Conservation (phyloP, 2,888 invertebrate species). For the Athetis lepigone region DNA sequence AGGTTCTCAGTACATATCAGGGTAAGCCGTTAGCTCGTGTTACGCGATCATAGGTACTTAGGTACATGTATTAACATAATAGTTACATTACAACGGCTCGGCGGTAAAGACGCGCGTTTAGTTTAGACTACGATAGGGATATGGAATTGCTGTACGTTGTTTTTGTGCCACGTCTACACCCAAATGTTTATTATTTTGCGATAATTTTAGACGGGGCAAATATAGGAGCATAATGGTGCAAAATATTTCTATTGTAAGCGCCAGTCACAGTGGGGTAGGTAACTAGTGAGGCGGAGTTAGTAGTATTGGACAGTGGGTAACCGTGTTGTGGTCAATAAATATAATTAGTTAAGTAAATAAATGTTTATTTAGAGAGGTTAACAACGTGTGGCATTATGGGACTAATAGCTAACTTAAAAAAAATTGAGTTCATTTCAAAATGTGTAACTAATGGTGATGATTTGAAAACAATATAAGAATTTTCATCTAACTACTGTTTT, state of each 20-base stretch:
- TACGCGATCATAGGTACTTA: conserved; percentile 53
- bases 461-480: too few relatives aligned
- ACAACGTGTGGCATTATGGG: too few relatives aligned
- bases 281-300: too few relatives aligned
- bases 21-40: conserved; percentile 51
- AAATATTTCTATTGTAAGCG: background rate
- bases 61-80: conserved; percentile 50
- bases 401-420: too few relatives aligned
- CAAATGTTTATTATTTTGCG: background rate
- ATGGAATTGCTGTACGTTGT: conserved; percentile 1
- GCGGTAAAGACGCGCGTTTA: conserved; percentile 3
- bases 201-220: background rate
- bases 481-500: too few relatives aligned
- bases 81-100: conserved; percentile 33
- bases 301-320: too few relatives aligned
- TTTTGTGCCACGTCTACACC: background rate
- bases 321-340: too few relatives aligned
- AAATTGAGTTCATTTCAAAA: too few relatives aligned
- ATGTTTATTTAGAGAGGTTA: too few relatives aligned
- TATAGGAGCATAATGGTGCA: background rate
- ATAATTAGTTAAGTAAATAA: too few relatives aligned
- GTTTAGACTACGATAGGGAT: conserved; percentile 14
- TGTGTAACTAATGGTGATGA: too few relatives aligned
- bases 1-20: conserved; percentile 32
- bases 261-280: too few relatives aligned